Evolutionary conservation across 1,140 invertebrate species (phyloP).

Genomic region (Elymnias hypermnestra): DNA sequence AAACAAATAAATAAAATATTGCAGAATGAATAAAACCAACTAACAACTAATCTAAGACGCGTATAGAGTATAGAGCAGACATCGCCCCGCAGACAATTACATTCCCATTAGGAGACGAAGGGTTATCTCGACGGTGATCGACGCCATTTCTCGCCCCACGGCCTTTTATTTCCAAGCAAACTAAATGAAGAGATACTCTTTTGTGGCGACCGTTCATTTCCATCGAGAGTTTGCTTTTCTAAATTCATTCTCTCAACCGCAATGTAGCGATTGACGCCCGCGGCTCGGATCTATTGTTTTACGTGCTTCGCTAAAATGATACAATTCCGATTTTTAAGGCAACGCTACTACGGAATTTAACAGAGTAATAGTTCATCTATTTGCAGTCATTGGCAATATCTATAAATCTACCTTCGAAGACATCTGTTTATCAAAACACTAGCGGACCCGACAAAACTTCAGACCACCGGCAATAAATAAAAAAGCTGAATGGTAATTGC

Average conservation of each 20-base stretch:
- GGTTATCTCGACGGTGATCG: slow-evolving; percentile 20
- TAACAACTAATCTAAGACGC: not conserved
- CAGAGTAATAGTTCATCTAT: no score
- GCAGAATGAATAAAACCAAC: no score
- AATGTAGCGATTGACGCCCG: slow-evolving; percentile 1
- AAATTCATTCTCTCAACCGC: slow-evolving; percentile 2
- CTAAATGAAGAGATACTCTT: slow-evolving; percentile 21
- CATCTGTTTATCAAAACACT: no score
- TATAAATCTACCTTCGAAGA: no score
- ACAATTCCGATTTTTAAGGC: no score
- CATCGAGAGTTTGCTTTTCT: slow-evolving; percentile 10
- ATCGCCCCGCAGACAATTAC: slow-evolving; percentile 11
- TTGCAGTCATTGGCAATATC: no score
- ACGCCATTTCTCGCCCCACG: slow-evolving; percentile 9
- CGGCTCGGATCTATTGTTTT: not conserved
- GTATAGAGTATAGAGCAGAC: slow-evolving; percentile 1
- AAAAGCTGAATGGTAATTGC: no score
- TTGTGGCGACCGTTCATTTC: slow-evolving; percentile 12
- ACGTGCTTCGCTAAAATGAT: not conserved
- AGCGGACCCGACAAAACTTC: no score
- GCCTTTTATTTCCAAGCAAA: slow-evolving; percentile 18
- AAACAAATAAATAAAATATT: no score
- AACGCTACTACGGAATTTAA: no score
- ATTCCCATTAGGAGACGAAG: slow-evolving; percentile 16
- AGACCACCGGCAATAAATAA: no score